phyloP scores from a whole-genome alignment of 1,140 invertebrate genomes.

The Drosophila sechellia region DNA sequence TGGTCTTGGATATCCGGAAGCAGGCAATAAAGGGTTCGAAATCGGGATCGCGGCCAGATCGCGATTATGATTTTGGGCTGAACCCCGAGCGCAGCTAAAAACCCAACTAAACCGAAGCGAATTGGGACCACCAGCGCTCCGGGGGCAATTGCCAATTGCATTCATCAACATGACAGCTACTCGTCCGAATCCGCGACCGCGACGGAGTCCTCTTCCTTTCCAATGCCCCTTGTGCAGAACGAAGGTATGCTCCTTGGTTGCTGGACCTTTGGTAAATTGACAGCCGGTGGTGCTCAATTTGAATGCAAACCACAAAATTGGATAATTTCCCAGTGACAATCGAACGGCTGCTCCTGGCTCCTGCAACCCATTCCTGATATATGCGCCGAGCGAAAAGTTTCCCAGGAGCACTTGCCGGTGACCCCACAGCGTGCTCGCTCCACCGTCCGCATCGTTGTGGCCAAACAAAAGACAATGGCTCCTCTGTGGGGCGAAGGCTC shows the following conservation, averaged over 20 bases:
- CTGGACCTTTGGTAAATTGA: slow-evolving; percentile 73
- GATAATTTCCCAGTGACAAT: slow-evolving; percentile 84
- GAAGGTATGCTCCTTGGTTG: neutral
- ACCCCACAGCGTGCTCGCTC: slow-evolving; percentile 45
- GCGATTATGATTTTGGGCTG: slow-evolving; percentile 66
- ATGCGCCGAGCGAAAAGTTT: slow-evolving; percentile 75
- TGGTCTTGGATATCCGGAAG: slow-evolving; percentile 74
- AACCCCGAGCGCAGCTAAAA: neutral
- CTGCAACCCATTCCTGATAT: slow-evolving; percentile 61
- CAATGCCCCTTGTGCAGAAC: neutral
- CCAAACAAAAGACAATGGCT: slow-evolving; percentile 64
- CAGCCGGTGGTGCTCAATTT: slow-evolving; percentile 74
- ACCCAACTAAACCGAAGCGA: slow-evolving; percentile 3
- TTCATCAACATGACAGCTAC: slow-evolving; percentile 80
- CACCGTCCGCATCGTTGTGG: slow-evolving; percentile 4
- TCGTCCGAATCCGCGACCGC: slow-evolving; percentile 35
- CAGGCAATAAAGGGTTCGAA: slow-evolving; percentile 63
- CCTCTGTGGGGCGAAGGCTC: slow-evolving; percentile 35
- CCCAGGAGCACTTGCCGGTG: slow-evolving; percentile 77
- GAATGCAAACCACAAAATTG: slow-evolving; percentile 84
- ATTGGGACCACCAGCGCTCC: slow-evolving; percentile 58
- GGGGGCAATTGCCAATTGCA: slow-evolving; percentile 56
- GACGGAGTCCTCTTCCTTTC: neutral
- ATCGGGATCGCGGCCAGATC: slow-evolving; percentile 44
- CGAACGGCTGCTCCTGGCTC: slow-evolving; percentile 34